Percentiles rank a stretch among this genome's conserved stretches.
phyloP scores from a whole-genome alignment of 2,113 vertebrate species.

The Periophthalmodon schlosseri region DNA sequence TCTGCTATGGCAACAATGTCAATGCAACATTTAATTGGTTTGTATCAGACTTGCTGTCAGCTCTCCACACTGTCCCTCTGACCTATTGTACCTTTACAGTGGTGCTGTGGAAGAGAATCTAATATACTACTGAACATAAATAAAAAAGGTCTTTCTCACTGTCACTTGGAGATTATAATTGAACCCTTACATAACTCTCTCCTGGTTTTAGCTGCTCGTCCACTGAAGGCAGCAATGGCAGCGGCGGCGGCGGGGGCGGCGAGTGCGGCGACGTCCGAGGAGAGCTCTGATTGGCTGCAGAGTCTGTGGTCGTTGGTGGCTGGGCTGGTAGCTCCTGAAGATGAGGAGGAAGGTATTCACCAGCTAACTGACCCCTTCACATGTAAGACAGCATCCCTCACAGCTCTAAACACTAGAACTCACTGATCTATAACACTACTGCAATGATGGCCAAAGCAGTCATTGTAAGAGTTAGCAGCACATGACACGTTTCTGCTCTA shows the following conservation, averaged over 20 bases:
- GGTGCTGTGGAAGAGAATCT: no score
- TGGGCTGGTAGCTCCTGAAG: slow-evolving; percentile 67
- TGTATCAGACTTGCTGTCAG: not conserved
- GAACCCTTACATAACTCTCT: not conserved
- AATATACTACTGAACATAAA: not conserved
- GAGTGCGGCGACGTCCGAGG: slow-evolving; percentile 19
- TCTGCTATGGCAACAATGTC: not conserved
- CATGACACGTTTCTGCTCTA: not conserved
- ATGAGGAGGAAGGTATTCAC: slow-evolving; percentile 76
- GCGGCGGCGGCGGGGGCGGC: slow-evolving; percentile 4
- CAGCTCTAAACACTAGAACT: slow-evolving; percentile 3
- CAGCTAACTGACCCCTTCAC: slow-evolving; percentile 68
- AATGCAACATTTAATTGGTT: not conserved
- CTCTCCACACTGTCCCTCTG: not conserved
- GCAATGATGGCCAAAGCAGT: not conserved
- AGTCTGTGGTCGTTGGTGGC: slow-evolving; percentile 50
- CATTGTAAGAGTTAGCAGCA: not conserved
- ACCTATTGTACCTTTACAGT: no score
- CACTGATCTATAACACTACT: not conserved
- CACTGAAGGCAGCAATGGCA: slow-evolving; percentile 34
- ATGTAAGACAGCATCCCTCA: slow-evolving; percentile 67
- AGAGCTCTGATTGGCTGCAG: slow-evolving; percentile 62
- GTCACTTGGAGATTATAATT: not conserved
- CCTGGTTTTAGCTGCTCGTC: slow-evolving; percentile 16
- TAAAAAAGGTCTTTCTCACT: not conserved